A percentile compares a stretch with the other conserved stretches of the same genome.
Conservation (phyloP, 1,140 invertebrate genomes). For the Triops cancriformis region DNA sequence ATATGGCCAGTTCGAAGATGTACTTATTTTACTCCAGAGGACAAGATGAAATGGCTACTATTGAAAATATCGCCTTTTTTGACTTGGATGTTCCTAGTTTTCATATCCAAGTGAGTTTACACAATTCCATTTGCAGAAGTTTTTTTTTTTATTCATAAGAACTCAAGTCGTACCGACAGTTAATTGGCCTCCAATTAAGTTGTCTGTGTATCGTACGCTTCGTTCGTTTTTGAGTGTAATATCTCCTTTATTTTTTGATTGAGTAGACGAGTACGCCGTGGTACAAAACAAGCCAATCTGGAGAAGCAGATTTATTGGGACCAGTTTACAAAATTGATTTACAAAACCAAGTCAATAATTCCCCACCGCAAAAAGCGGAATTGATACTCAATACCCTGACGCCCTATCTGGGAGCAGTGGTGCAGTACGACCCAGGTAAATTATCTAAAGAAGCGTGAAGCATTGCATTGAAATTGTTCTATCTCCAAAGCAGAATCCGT, state of each 20-base stretch:
- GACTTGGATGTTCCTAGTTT: not conserved
- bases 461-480: not conserved
- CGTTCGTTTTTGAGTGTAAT: not conserved
- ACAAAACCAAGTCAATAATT: not conserved
- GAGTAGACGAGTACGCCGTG: not conserved
- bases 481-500: not conserved
- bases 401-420: not conserved
- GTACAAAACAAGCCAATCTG: not conserved
- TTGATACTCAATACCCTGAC: not conserved
- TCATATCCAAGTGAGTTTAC: not conserved
- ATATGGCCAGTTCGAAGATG: not conserved
- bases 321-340: not conserved
- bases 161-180: too few species aligned
- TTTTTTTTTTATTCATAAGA: too few species aligned
- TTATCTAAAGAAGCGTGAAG: not conserved
- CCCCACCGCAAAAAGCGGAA: not conserved
- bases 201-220: too few species aligned
- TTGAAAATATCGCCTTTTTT: not conserved
- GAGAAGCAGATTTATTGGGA: not conserved
- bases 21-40: not conserved
- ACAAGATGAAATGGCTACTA: not conserved
- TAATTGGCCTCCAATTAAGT: too few species aligned
- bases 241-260: not conserved
- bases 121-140: not conserved
- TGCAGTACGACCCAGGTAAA: slow-evolving; percentile 19